These are phyloP conservation scores for Hippocampus barbouri DNA, from an alignment of 2,113 vertebrate species.

Conservation along the genomic window DNA sequence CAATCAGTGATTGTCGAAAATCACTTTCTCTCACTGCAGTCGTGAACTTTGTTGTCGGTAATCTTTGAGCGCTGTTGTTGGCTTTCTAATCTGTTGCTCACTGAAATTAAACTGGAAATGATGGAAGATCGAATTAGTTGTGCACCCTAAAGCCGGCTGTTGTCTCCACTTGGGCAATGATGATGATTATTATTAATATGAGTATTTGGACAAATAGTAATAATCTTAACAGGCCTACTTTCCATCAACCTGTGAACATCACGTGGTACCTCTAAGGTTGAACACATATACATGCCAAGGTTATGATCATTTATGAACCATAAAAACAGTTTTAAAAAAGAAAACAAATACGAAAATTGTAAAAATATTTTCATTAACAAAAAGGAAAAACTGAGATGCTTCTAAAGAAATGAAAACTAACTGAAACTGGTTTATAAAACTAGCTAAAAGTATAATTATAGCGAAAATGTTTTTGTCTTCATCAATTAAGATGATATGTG, in stretches of 20 bases:
- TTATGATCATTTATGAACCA: too few relatives aligned
- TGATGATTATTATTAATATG: conserved; percentile 1
- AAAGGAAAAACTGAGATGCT: neutral
- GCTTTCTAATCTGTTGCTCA: conserved; percentile 15
- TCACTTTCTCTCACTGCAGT: conserved; percentile 14
- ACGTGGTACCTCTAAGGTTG: neutral
- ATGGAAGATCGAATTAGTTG: conserved; percentile 13
- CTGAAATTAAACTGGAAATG: conserved; percentile 19
- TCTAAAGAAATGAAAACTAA: too few relatives aligned
- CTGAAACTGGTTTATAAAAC: too few relatives aligned
- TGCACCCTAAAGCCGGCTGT: neutral
- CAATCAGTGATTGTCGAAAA: conserved; percentile 16
- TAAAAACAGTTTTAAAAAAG: too few relatives aligned
- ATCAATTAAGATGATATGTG: too few relatives aligned
- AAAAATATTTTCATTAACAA: neutral
- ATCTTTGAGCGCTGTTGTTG: conserved; percentile 6
- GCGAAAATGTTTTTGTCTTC: too few relatives aligned
- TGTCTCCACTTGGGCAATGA: neutral
- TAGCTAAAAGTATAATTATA: too few relatives aligned
- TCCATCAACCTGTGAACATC: neutral
- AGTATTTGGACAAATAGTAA: neutral
- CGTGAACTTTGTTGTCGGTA: conserved; percentile 5
- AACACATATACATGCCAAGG: too few relatives aligned
- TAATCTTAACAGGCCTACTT: neutral
- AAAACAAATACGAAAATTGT: neutral